Evolutionary conservation across 2,797 vertebrate genomes (phyloP).

Genomic region (Neoniphon sammara): DNA sequence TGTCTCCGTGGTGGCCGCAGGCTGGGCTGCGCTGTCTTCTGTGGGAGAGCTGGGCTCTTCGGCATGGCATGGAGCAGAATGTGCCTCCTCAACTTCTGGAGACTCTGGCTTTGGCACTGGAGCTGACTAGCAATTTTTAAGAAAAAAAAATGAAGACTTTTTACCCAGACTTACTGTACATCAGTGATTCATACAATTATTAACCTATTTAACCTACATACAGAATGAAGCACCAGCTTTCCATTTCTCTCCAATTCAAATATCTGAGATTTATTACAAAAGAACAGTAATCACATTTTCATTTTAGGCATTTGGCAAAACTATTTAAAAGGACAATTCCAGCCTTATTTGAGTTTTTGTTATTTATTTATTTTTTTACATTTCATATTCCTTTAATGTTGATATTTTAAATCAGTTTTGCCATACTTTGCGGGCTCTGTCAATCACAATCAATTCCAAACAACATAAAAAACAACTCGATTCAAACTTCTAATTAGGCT

Average conservation of each 20-base stretch:
- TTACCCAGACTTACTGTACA: background rate
- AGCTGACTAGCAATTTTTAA: slow-evolving; percentile 40
- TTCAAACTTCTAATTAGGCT: no score
- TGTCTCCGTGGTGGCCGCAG: slow-evolving; percentile 23
- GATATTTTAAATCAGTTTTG: no score
- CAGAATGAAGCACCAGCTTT: slow-evolving; percentile 5
- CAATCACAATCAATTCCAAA: no score
- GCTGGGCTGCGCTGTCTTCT: slow-evolving; percentile 25
- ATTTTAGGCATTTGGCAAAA: slow-evolving; percentile 6
- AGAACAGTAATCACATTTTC: background rate
- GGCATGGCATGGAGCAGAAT: background rate
- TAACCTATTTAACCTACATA: background rate
- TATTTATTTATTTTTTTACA: no score
- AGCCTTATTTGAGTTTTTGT: no score
- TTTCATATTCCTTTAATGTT: no score
- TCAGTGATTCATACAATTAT: background rate
- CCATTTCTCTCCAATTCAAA: slow-evolving; percentile 9
- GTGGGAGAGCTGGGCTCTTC: slow-evolving; percentile 32
- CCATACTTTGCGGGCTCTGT: no score
- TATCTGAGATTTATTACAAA: slow-evolving; percentile 7
- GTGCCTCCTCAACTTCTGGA: slow-evolving; percentile 30
- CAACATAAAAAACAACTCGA: no score
- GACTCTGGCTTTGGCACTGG: slow-evolving; percentile 47
- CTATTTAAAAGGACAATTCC: no score
- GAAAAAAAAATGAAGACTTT: background rate